Conservation (phyloP, 2,797 vertebrate genomes). For the Microhierax caerulescens region DNA sequence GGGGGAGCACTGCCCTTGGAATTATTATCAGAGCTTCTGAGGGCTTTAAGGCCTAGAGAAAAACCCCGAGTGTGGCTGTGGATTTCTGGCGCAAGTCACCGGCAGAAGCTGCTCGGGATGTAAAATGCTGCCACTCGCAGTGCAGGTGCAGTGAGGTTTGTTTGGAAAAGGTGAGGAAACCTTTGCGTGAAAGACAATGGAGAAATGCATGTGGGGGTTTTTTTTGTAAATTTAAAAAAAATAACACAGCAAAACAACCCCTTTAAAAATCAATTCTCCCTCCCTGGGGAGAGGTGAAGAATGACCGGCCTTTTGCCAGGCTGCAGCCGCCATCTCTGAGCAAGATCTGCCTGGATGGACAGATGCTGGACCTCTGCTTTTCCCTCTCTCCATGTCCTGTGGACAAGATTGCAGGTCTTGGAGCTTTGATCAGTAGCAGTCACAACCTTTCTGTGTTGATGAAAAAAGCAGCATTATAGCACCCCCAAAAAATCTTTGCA, state of each 20-base stretch:
- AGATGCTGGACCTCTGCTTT: neutral
- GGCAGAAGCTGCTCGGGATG: neutral
- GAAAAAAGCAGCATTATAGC: accelerated
- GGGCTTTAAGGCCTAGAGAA: neutral
- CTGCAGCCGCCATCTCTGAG: neutral
- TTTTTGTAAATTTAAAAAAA: neutral
- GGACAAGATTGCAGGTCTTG: neutral
- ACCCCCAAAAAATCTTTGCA: neutral
- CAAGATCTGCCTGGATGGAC: neutral
- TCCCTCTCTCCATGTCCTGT: too few relatives aligned
- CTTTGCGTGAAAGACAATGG: neutral
- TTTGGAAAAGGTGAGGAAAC: neutral
- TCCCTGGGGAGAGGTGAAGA: neutral
- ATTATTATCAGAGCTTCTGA: neutral
- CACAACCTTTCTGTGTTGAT: neutral
- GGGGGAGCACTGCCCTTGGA: accelerated
- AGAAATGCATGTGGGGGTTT: neutral
- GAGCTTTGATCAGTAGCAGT: neutral
- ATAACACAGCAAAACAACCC: neutral
- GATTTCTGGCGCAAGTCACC: neutral
- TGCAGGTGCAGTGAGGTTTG: neutral
- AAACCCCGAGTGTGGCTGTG: accelerated
- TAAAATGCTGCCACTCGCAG: neutral
- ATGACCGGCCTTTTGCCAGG: neutral
- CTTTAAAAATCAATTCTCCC: neutral